phyloP scores from a whole-genome alignment of 1,140 invertebrate species.

The Pemphigus obesinymphae region DNA sequence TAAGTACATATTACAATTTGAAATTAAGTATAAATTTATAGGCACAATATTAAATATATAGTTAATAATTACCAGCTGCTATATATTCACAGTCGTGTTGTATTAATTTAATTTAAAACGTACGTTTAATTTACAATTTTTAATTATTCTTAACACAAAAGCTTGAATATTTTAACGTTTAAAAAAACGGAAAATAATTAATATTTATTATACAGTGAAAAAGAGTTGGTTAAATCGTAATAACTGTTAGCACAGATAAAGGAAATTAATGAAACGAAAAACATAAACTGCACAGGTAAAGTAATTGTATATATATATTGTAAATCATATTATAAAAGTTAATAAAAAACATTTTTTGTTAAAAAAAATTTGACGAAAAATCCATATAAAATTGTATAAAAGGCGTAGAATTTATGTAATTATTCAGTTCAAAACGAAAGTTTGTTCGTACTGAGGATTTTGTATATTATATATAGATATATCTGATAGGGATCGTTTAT shows the following conservation, averaged over 20 bases:
- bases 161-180: neutral
- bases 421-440: neutral
- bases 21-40: too few relatives aligned
- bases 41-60: too few relatives aligned
- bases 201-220: neutral
- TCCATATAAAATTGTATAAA: neutral
- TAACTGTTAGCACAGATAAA: neutral
- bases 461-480: too few relatives aligned
- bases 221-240: neutral
- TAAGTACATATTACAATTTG: too few relatives aligned
- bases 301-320: neutral
- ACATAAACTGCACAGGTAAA: neutral
- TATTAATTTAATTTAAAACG: neutral
- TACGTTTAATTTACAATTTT: neutral
- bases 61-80: neutral
- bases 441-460: neutral
- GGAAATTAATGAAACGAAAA: neutral
- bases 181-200: neutral
- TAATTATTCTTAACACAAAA: neutral
- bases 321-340: neutral
- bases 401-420: neutral
- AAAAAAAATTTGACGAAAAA: neutral
- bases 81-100: neutral
- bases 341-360: neutral
- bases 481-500: neutral